Base-by-base conservation (phyloP, 2,113 vertebrate genomes). In the Malurus alboscapulatus region DNA sequence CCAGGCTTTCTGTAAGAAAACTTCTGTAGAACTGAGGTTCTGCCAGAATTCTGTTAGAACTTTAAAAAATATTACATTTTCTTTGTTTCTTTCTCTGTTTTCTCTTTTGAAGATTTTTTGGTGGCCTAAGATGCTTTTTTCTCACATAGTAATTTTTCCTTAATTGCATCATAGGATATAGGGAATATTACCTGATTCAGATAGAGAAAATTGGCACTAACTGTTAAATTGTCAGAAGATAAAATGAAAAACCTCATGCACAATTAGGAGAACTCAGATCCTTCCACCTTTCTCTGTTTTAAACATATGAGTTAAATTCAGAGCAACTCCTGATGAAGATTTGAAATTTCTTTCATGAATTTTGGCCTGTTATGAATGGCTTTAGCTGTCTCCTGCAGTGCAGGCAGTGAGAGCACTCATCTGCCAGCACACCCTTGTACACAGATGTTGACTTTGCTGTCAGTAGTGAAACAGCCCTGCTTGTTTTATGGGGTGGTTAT, bases 391-490 rank as follows among this genome's bases (percentile, higher is more conserved):
- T 85, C 1, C 87, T 85, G 87, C 84, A 66, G 71, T 47, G 30
- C 71, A 55, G 65, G 80, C 92, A 92, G 92, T 87, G 84, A 71
- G 84, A 89, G 78, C 78, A 27, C 36, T 72, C 71, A 24, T 55
- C 76, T 84, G 78, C 58, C 83, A 89, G 72, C 84, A 72, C 67
- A 54, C 34, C 67, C 95, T 48, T 12, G 24, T 83, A 93, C 91
- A 94, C 89, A 92, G 80, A 92, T 95, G 96, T 95, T 96, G 95
- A 93, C 87, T 96, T 91, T 94, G 32, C 81, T 94, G 91, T 95
- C 89, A 85, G 81, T 50, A 87, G 90, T 84, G 91, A 87, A 96
- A 89, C 4, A 92, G 62, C 59, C 71, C 27, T 40, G 84, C 75
- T 71, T 95, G 84, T 62, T 95, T 94, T 96, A 95, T 85, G 75